A percentile compares a stretch with the other conserved stretches of the same genome.
Conservation (phyloP, 2,113 vertebrate species). For the Paramormyrops kingsleyae region DNA sequence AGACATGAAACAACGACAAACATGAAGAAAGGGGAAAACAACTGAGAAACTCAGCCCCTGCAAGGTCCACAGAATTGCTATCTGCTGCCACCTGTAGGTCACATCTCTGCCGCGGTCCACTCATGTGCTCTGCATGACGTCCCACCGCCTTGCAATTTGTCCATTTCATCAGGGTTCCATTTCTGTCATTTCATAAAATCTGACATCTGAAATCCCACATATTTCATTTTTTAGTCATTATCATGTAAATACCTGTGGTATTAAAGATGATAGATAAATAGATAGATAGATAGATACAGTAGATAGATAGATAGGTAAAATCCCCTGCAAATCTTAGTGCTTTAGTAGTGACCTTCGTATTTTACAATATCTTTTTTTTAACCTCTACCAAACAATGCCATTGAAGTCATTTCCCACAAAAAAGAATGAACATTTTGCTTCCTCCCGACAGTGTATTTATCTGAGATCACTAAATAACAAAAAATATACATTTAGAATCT, state of each 20-base stretch:
- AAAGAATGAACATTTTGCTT: neutral
- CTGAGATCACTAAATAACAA: neutral
- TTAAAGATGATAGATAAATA: neutral
- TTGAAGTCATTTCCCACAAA: neutral
- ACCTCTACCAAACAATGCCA: neutral
- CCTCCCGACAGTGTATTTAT: neutral
- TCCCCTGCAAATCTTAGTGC: neutral
- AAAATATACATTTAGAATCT: neutral
- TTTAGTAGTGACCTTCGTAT: neutral
- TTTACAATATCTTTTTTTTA: neutral
- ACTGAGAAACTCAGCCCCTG: neutral
- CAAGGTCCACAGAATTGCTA: constrained; percentile 46
- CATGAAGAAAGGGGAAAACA: neutral
- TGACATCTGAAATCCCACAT: neutral
- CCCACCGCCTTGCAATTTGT: neutral
- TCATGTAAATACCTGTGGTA: neutral
- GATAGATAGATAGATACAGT: neutral
- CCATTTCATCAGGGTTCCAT: neutral
- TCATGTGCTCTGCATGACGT: constrained; percentile 23
- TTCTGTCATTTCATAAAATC: neutral
- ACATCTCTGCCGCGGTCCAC: constrained; percentile 22
- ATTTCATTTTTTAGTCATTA: neutral
- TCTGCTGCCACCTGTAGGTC: constrained; percentile 70
- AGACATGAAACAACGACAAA: neutral
- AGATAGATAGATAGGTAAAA: neutral